Conservation (phyloP, 2,113 vertebrate species). For the Ramphastos sulfuratus region DNA sequence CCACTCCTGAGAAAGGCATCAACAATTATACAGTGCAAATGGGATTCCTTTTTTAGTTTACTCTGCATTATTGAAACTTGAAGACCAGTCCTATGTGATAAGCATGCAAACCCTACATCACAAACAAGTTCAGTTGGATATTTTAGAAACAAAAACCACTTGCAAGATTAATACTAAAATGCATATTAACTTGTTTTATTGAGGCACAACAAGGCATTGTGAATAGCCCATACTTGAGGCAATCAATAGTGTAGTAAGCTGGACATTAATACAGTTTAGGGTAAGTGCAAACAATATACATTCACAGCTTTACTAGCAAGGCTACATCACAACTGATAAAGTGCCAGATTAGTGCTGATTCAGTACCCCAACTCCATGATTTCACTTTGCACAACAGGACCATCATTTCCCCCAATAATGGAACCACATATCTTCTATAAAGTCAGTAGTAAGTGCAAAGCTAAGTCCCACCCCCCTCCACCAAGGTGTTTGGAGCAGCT, state of each 20-base stretch:
- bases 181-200: constrained; percentile 87
- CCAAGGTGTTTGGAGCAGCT: constrained; percentile 63
- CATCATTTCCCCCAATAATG: constrained; percentile 61
- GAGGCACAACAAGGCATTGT: constrained; percentile 86
- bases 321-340: constrained; percentile 83
- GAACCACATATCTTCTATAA: constrained; percentile 58
- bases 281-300: constrained; percentile 83
- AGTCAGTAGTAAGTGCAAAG: constrained; percentile 70
- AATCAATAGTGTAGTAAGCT: constrained; percentile 76
- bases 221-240: constrained; percentile 77
- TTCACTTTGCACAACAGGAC: constrained; percentile 71
- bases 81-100: not conserved
- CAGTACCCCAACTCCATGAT: constrained; percentile 72
- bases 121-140: not conserved
- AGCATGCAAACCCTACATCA: not conserved
- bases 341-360: constrained; percentile 82
- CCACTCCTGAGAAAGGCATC: not conserved
- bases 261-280: constrained; percentile 75
- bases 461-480: constrained; percentile 60
- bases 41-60: not conserved
- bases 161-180: constrained; percentile 73
- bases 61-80: not conserved
- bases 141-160: constrained; percentile 25
- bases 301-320: constrained; percentile 80
- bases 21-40: too few relatives aligned